Evolutionary conservation across 2,797 vertebrate genomes (phyloP), one percentile per base, ranked within the genome.

Genomic region (Phoebastria nigripes): DNA sequence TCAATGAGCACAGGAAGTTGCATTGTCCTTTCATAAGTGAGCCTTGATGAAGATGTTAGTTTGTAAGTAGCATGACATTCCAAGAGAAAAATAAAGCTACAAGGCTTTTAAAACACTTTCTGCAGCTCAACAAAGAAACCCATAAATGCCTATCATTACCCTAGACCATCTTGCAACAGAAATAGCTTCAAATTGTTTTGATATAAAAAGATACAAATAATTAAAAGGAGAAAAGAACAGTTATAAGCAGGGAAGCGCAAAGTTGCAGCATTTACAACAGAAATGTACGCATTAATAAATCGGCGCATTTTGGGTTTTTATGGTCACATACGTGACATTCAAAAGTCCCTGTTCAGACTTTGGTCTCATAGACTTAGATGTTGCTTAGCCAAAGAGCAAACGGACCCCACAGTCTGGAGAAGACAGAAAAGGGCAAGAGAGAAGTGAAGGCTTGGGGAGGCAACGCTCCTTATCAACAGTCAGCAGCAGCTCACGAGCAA

Each of bases 21-120:
- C n/a, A 83, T 25, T 89, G 71, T 96, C 87, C 89, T 87, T 93
- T 88, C 81, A 70, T 96, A 86, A 97, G 92, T 42, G 66, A 96
- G 91, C 84, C 95, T 91, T 88, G 61, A 91, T 93, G 56, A 90
- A 95, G 82, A 94, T 47, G 67, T 73, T 84, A 46, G 63, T 85
- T 94, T 87, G 35, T 47, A 94, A 95, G 87, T 59, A 78, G 54
- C 42, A 41, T 42, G 79, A 78, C 47, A 91, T 91, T 96, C 71
- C 78, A 93, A 91, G 49, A 85, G 87, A 94, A 94, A 93, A 97
- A 95, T 55, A 86, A 94, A 94, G 47, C 84, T 84, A 82, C 44
- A 88, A 89, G 25, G 80, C 93, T 96, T 93, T 93, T 71, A 93
- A 90, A 94, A 94, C 47, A 89, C 74, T 96, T 89, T 74, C 59